phyloP scores from a whole-genome alignment of 2,797 vertebrate species.

The Microctenopoma stevenorrisi region DNA sequence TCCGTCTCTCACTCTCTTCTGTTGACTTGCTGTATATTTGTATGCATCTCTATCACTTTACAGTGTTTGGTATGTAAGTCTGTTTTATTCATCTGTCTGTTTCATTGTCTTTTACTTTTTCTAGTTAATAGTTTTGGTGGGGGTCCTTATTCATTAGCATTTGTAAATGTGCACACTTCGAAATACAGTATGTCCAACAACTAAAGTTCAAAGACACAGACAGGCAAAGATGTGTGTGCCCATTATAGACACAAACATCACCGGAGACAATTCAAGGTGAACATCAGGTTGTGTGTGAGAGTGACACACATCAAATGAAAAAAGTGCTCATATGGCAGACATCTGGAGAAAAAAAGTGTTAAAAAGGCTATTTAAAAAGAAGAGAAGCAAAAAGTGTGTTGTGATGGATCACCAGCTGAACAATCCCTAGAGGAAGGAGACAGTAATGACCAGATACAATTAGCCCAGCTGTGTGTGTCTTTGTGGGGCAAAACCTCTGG shows the following conservation, averaged over 20 bases:
- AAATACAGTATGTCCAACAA: conserved; percentile 13
- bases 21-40: conserved; percentile 51
- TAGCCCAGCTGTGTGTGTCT: conserved; percentile 51
- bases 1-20: conserved; percentile 30
- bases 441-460: conserved; percentile 77
- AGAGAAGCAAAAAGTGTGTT: conserved; percentile 13
- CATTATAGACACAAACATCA: conserved; percentile 30
- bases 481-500: conserved; percentile 50
- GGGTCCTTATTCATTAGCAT: conserved; percentile 30
- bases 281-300: conserved; percentile 15
- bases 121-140: not conserved
- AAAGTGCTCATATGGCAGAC: not conserved
- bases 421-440: conserved; percentile 61
- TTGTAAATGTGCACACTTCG: conserved; percentile 32
- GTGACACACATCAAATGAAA: not conserved
- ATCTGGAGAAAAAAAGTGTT: not conserved
- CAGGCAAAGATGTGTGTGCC: not conserved
- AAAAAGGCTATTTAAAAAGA: conserved; percentile 8
- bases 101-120: conserved; percentile 34
- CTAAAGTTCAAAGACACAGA: conserved; percentile 43
- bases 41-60: conserved; percentile 40
- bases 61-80: conserved; percentile 33
- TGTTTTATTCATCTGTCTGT: conserved; percentile 29
- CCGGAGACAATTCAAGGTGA: not conserved
- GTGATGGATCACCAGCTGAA: conserved; percentile 63